A percentile compares a stretch with the other conserved stretches of the same genome.
phyloP scores from a whole-genome alignment of 1,140 invertebrate species.

The Whitmania pigra region DNA sequence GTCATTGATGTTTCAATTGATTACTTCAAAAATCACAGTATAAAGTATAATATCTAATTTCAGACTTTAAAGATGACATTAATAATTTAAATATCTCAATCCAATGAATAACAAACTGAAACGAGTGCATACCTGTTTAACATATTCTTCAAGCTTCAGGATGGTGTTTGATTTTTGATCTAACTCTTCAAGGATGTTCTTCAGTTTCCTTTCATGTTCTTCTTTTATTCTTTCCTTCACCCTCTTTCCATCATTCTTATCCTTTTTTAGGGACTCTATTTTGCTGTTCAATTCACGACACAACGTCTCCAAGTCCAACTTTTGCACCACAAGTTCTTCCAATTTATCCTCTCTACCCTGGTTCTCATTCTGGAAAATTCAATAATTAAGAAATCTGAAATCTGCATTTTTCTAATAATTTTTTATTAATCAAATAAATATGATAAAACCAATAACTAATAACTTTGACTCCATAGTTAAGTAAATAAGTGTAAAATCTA shows the following conservation, averaged over 20 bases:
- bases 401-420: too few species aligned
- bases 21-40: too few species aligned
- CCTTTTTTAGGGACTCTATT: slow-evolving; percentile 34
- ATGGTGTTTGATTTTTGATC: neutral
- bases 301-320: slow-evolving; percentile 39
- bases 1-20: too few species aligned
- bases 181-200: too few species aligned
- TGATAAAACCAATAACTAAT: too few species aligned
- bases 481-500: too few species aligned
- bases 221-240: too few species aligned
- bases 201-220: too few species aligned
- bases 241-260: slow-evolving; percentile 16
- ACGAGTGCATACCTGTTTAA: neutral
- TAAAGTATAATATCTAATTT: too few species aligned
- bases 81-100: neutral
- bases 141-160: neutral
- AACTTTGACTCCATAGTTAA: too few species aligned
- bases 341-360: slow-evolving; percentile 38
- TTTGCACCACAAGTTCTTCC: slow-evolving; percentile 32
- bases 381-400: neutral
- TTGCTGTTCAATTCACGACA: slow-evolving; percentile 38
- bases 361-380: slow-evolving; percentile 16
- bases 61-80: too few species aligned
- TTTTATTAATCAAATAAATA: too few species aligned
- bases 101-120: neutral